Evolutionary conservation across 2,113 vertebrate species (phyloP).

Genomic region (Hippoglossus stenolepis): DNA sequence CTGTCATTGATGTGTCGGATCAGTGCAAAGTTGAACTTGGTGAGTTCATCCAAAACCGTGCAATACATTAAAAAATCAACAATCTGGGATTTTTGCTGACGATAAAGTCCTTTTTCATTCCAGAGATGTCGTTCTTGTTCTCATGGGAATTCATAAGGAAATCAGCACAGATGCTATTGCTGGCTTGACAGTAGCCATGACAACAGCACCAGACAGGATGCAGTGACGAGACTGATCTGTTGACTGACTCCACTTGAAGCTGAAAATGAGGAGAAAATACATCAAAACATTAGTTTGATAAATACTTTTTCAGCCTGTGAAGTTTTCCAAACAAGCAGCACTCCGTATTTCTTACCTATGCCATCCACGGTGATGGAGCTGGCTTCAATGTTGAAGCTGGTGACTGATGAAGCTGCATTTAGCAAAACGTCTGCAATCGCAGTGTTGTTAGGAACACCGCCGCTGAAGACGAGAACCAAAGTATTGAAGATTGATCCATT

Average conservation of each 20-base stretch:
- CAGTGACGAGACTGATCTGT: background rate
- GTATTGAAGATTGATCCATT: conserved; percentile 56
- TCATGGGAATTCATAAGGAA: background rate
- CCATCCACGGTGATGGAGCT: conserved; percentile 32
- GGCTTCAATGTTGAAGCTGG: conserved; percentile 44
- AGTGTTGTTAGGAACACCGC: conserved; percentile 13
- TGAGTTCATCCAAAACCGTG: no score
- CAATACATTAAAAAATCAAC: background rate
- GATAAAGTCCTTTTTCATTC: background rate
- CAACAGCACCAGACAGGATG: conserved; percentile 6
- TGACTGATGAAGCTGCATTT: conserved; percentile 21
- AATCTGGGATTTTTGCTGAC: background rate
- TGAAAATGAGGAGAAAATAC: background rate
- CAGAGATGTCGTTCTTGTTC: background rate
- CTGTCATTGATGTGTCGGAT: background rate
- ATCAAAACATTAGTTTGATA: background rate
- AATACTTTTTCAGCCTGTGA: no score
- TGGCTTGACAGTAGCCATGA: conserved; percentile 3
- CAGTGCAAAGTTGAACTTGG: background rate
- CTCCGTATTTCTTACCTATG: conserved; percentile 3
- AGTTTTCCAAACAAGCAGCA: no score
- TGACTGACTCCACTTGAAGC: conserved; percentile 6
- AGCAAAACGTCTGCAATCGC: conserved; percentile 33
- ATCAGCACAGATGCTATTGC: background rate
- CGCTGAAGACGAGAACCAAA: background rate